phyloP scores from a whole-genome alignment of 1,140 invertebrate species.

The Melipona quadrifasciata region DNA sequence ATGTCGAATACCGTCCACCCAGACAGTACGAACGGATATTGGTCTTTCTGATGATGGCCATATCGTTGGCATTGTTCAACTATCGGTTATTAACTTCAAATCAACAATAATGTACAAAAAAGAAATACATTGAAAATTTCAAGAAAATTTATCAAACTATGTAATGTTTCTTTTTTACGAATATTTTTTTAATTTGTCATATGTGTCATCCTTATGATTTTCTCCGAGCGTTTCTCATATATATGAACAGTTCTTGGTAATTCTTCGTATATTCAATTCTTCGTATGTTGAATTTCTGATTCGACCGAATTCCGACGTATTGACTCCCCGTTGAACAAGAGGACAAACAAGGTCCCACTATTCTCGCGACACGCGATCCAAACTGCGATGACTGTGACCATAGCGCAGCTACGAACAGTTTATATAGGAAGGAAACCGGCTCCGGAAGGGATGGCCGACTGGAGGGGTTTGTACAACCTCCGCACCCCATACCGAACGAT shows the following conservation, averaged over 20 bases:
- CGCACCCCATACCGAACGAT: conserved; percentile 62
- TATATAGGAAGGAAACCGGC: conserved; percentile 67
- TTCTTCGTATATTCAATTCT: neutral
- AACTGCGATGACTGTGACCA: conserved; percentile 75
- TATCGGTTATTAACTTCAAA: neutral
- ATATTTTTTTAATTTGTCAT: neutral
- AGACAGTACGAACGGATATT: conserved; percentile 87
- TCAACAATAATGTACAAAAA: neutral
- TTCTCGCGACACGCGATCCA: conserved; percentile 76
- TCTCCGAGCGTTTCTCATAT: neutral
- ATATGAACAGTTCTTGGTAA: neutral
- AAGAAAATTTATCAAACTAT: neutral
- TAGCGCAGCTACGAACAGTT: conserved; percentile 75
- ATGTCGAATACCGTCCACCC: conserved; percentile 87
- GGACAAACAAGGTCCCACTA: conserved; percentile 64
- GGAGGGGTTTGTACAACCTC: conserved; percentile 59
- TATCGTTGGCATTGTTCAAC: conserved; percentile 78
- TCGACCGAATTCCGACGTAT: conserved; percentile 65
- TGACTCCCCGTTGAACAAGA: conserved; percentile 68
- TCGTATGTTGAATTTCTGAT: neutral
- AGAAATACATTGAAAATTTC: too few species aligned
- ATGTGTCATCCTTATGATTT: neutral
- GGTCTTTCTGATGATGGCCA: conserved; percentile 88
- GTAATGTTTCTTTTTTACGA: neutral
- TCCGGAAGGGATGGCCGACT: conserved; percentile 61